Percentiles rank a stretch among this genome's conserved stretches.
Evolutionary conservation across 1,140 invertebrate genomes (phyloP).

Genomic region (Achatina immaculata): DNA sequence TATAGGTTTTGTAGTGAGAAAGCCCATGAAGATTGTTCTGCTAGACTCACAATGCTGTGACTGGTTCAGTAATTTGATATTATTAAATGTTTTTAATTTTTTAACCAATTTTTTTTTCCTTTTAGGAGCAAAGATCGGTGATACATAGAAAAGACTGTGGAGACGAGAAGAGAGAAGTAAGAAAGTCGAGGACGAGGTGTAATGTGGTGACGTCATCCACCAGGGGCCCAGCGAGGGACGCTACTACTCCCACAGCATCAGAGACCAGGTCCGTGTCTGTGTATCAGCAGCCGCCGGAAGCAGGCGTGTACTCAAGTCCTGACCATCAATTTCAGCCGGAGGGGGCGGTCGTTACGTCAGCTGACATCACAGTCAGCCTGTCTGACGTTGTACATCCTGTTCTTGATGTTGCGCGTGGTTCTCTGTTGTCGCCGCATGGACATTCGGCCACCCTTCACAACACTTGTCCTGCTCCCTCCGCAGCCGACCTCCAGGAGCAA

Average conservation of each 20-base stretch:
- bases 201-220: constrained; percentile 19
- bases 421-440: background rate
- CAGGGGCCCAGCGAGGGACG: background rate
- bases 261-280: background rate
- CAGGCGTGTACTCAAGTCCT: background rate
- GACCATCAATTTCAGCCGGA: constrained; percentile 18
- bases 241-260: background rate
- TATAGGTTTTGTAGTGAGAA: no score
- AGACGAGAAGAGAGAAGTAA: background rate
- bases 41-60: no score
- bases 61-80: no score
- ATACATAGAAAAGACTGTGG: background rate
- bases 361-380: background rate
- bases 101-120: background rate
- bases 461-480: background rate
- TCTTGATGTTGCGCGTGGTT: no score
- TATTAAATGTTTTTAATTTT: no score
- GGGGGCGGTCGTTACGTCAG: constrained; percentile 15
- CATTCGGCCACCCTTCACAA: background rate
- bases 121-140: no score
- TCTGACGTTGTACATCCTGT: background rate
- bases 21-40: no score
- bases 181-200: constrained; percentile 22
- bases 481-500: background rate
- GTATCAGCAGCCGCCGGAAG: background rate